Conservation (phyloP, 1,140 invertebrate genomes). For the Diplogasteroides magnus region DNA sequence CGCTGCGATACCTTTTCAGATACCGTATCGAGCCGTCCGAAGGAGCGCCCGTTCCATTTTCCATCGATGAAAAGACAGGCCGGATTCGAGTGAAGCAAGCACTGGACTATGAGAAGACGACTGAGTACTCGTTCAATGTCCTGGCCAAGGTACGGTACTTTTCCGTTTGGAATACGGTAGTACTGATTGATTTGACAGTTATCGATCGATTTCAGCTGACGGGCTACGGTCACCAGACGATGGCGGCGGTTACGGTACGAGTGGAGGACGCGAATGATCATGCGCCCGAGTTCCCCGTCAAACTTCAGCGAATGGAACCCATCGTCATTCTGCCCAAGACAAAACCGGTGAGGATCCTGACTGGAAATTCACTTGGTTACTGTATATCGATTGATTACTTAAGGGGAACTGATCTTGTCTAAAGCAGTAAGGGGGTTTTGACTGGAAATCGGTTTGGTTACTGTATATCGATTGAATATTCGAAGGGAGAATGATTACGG, state of each 20-base stretch:
- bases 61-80: background rate
- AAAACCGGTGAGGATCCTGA: background rate
- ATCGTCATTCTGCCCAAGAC: constrained; percentile 22
- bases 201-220: constrained; percentile 17
- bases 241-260: constrained; percentile 38
- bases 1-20: no score
- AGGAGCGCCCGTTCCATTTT: background rate
- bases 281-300: constrained; percentile 30
- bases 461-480: no score
- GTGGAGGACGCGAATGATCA: constrained; percentile 56
- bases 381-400: no score
- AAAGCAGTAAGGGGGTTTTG: no score
- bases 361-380: background rate
- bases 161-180: no score
- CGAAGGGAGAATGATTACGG: no score
- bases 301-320: constrained; percentile 18
- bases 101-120: background rate
- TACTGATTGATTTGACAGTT: no score
- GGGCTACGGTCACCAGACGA: constrained; percentile 34
- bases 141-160: background rate
- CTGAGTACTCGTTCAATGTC: background rate
- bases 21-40: background rate
- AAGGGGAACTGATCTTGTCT: no score
- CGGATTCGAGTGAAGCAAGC: background rate
- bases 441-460: no score